Evolutionary conservation across 1,140 invertebrate genomes (phyloP), one percentile per base, ranked within the genome.

Genomic region (Venustaconcha ellipsiformis): DNA sequence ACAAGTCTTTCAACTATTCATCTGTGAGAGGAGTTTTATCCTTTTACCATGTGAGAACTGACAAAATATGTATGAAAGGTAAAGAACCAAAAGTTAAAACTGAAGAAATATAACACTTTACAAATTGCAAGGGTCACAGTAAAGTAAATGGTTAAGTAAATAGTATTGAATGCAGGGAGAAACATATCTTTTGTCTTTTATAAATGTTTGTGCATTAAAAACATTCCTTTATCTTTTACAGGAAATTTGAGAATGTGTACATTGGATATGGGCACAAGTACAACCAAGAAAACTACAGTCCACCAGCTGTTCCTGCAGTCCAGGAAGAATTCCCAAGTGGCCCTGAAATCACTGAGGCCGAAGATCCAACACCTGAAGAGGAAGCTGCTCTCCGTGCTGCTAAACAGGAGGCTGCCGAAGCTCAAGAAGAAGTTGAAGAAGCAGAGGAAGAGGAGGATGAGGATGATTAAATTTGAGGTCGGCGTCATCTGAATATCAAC

Each of bases 191-290:
- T 62, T 62, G 13, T 62, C 20, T 18, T 62, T 62, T 62, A 23
- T 23, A 62, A 62, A 62, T 0, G 18, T 62, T 62, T 62, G 20
- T n/a, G 18, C 59, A 62, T 62, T 12, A 62, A n/a, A 15, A 59
- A 26, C 12, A 18, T 23, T 17, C 63, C 1, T 76, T 63, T 71
- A 18, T 72, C 2, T 48, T 69, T 82, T 86, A 69, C 84, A 93
- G 93, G 83, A 93, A 92, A 88, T 94, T 93, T 74, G 94, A 94
- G 76, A 94, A 94, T 78, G 89, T 96, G 72, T 96, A 96, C 87
- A 89, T 95, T 83, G 96, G 96, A 0, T 94, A 92, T 92, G 95
- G 95, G 4, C 92, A 94, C 67, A 97, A 97, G 88, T 93, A 92
- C 83, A 89, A 91, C 55, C 88, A 92, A 15, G 92, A 93, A 23